A percentile compares a stretch with the other conserved stretches of the same genome.
Conservation (phyloP, 2,797 vertebrate species). For the Smutsia gigantea region DNA sequence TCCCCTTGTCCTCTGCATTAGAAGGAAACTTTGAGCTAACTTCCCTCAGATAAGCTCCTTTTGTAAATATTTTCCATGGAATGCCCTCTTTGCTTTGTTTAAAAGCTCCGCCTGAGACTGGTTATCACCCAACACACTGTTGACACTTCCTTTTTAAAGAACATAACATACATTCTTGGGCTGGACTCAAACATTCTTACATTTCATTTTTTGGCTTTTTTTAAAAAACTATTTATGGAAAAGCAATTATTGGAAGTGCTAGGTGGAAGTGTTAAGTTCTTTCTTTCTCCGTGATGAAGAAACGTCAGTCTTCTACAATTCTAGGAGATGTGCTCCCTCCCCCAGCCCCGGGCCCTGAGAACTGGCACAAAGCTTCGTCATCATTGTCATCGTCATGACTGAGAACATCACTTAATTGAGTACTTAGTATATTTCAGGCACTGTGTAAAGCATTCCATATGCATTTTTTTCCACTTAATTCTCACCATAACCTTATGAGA, state of each 20-base stretch:
- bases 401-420: background rate
- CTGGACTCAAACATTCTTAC: slow-evolving; percentile 69
- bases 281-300: background rate
- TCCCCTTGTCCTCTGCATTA: background rate
- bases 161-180: slow-evolving; percentile 78
- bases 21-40: slow-evolving; percentile 42
- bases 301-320: background rate
- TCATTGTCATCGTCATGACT: background rate
- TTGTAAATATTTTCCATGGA: slow-evolving; percentile 63
- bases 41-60: slow-evolving; percentile 28
- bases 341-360: background rate
- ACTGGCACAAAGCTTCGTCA: background rate
- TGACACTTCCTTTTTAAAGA: slow-evolving; percentile 80
- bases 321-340: background rate
- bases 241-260: background rate
- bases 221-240: slow-evolving; percentile 71
- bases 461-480: background rate
- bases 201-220: slow-evolving; percentile 14
- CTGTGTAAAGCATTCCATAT: background rate
- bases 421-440: rapidly evolving
- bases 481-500: background rate
- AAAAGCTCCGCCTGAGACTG: slow-evolving; percentile 58
- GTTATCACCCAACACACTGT: slow-evolving; percentile 75
- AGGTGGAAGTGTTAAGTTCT: background rate
- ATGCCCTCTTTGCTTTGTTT: slow-evolving; percentile 44